phyloP scores from a whole-genome alignment of 2,797 vertebrate genomes.

The Arrhamphus sclerolepis region DNA sequence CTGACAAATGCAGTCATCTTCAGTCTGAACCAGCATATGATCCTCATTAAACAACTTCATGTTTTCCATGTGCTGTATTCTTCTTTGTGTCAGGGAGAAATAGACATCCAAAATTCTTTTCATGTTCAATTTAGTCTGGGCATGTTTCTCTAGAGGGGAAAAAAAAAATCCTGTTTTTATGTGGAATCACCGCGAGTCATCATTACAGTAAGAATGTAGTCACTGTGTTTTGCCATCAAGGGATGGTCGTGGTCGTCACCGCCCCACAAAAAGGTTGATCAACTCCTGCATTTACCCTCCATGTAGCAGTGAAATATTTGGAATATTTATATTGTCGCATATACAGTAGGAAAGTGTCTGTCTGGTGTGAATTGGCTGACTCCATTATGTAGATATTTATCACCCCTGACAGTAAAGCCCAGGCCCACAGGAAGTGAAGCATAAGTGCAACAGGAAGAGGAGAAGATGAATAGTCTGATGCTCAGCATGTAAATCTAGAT shows the following conservation, averaged over 20 bases:
- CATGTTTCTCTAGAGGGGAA: too few species aligned
- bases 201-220: constrained; percentile 47
- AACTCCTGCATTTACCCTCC: constrained; percentile 19
- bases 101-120: constrained; percentile 36
- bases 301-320: constrained; percentile 14
- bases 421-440: constrained; percentile 81
- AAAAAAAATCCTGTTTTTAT: too few species aligned
- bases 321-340: too few species aligned
- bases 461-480: constrained; percentile 83
- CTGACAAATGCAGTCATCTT: constrained; percentile 54
- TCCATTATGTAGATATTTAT: constrained; percentile 76
- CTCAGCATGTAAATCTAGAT: constrained; percentile 87
- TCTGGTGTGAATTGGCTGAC: constrained; percentile 45
- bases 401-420: constrained; percentile 50
- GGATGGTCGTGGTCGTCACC: constrained; percentile 54
- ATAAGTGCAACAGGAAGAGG: constrained; percentile 86
- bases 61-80: constrained; percentile 61
- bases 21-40: constrained; percentile 43
- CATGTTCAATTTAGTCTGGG: constrained; percentile 54
- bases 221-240: constrained; percentile 51
- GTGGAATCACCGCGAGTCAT: too few species aligned
- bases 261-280: constrained; percentile 35
- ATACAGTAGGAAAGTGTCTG: constrained; percentile 8
- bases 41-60: constrained; percentile 58
- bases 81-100: constrained; percentile 25